These are phyloP conservation scores for Mythimna loreyi DNA, from an alignment of 2,888 invertebrate species.

Conservation along the genomic window DNA sequence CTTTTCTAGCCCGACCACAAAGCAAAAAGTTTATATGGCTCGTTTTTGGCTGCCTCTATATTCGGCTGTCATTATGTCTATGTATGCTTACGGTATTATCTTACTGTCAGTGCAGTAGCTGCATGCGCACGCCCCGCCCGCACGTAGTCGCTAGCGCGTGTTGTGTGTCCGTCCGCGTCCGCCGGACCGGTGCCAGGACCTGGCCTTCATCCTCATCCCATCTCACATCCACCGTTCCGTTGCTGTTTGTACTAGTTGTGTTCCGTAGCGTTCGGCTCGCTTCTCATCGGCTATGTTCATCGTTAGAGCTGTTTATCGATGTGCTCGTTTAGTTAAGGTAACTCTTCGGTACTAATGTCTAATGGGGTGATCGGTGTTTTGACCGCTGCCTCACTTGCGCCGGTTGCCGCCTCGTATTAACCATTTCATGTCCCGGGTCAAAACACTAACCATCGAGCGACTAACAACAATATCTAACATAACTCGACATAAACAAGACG, in stretches of 20 bases:
- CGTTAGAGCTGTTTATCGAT: conserved; percentile 75
- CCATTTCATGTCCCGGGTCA: conserved; percentile 58
- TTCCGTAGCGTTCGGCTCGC: conserved; percentile 65
- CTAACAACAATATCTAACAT: conserved; percentile 63
- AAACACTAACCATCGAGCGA: conserved; percentile 69
- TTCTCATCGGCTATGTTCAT: conserved; percentile 77
- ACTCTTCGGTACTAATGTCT: conserved; percentile 45
- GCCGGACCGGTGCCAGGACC: conserved; percentile 56
- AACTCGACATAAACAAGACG: conserved; percentile 61
- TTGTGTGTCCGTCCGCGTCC: conserved; percentile 85
- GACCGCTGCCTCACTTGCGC: conserved; percentile 56
- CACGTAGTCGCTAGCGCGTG: conserved; percentile 34
- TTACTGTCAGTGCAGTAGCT: conserved; percentile 81
- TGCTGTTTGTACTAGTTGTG: conserved; percentile 62
- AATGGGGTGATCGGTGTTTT: conserved; percentile 73
- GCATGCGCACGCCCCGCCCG: conserved; percentile 79
- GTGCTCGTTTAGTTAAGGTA: conserved; percentile 71
- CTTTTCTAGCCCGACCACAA: conserved; percentile 89
- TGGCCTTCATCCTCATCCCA: conserved; percentile 64
- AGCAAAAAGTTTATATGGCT: conserved; percentile 90
- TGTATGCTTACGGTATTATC: conserved; percentile 89
- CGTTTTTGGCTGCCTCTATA: conserved; percentile 79
- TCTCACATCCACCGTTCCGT: conserved; percentile 70
- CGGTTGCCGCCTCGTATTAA: conserved; percentile 32
- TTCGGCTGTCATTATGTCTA: conserved; percentile 90